Evolutionary conservation across 2,888 invertebrate species (phyloP), one percentile per base, ranked within the genome.

Genomic region (Choristoneura rosaceana): DNA sequence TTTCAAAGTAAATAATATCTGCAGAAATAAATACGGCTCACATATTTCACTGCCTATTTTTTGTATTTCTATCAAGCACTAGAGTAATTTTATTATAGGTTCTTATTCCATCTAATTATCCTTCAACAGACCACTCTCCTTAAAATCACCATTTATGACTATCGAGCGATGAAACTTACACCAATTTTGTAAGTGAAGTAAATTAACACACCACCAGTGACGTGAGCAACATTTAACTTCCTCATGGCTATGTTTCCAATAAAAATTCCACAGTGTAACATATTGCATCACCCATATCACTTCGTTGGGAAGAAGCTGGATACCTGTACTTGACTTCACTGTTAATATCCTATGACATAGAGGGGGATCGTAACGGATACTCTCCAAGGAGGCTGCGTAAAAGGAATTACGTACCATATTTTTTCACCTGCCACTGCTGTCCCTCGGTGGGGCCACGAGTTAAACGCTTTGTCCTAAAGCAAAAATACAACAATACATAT

Each of bases 401-500:
- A 76, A 76, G 68, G 76, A 75, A 76, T 80, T 75, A 76, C 74
- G 79, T 67, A 71, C 25, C 74, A 71, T 76, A 47, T 75, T 75
- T 76, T 75, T 76, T 76, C 74, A 75, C 77, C 74, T 73, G 69
- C 47, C 55, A 38, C 74, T 73, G 68, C 47, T 50, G 33, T 77
- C 78, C 79, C 79, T 69, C 47, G 76, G 77, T 79, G 17, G 68
- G 70, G 69, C 55, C 70, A 43, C 34, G 50, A 70, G 74, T 61
- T 58, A 75, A 76, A 71, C 65, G 67, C 67, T 10, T 45, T 47
- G 62, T 70, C 66, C 43, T 65, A 41, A 50, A 71, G 62, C 66
- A 74, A 71, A 69, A 78, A 75, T 70, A 76, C 66, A 74, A 71
- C 70, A 78, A 75, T 70, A 76, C 74, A 55, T 74, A 61, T 74